Percentiles rank a stretch among this genome's conserved stretches.
Conservation (phyloP, 2,113 vertebrate species). For the Leucopternis melanops region DNA sequence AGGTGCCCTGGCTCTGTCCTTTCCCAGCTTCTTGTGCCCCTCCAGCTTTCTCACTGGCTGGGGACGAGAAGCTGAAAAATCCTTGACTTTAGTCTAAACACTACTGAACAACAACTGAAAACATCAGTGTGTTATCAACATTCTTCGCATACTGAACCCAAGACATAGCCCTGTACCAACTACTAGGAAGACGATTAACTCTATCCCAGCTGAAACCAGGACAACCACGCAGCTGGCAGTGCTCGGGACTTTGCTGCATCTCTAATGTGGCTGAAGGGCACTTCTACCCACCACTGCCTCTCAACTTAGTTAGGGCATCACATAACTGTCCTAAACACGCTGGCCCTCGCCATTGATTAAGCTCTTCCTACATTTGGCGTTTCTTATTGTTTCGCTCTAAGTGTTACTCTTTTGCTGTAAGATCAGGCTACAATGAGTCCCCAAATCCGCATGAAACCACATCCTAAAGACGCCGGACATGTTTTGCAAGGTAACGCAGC, state of each 20-base stretch:
- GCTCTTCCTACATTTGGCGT: not conserved
- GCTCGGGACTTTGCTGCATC: not conserved
- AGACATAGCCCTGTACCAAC: too few relatives aligned
- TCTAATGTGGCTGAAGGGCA: rapidly evolving
- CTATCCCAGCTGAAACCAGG: too few relatives aligned
- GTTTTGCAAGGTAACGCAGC: not conserved
- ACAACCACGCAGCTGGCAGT: rapidly evolving
- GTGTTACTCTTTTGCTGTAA: not conserved
- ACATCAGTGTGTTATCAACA: too few relatives aligned
- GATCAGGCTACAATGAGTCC: not conserved
- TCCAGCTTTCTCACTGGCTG: too few relatives aligned
- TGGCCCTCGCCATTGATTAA: not conserved
- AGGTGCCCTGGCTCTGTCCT: too few relatives aligned
- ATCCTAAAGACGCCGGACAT: rapidly evolving
- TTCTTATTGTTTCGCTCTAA: not conserved
- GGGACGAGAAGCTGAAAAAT: too few relatives aligned
- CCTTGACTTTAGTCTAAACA: too few relatives aligned
- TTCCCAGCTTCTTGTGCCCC: too few relatives aligned
- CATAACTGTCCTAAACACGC: not conserved
- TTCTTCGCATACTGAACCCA: too few relatives aligned
- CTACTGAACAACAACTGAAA: too few relatives aligned
- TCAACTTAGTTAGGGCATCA: not conserved
- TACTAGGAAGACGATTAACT: too few relatives aligned
- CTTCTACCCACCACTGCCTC: not conserved
- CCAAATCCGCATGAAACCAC: rapidly evolving